phyloP scores from a whole-genome alignment of 2,888 invertebrate species.

The Pristionchus exspectatus region DNA sequence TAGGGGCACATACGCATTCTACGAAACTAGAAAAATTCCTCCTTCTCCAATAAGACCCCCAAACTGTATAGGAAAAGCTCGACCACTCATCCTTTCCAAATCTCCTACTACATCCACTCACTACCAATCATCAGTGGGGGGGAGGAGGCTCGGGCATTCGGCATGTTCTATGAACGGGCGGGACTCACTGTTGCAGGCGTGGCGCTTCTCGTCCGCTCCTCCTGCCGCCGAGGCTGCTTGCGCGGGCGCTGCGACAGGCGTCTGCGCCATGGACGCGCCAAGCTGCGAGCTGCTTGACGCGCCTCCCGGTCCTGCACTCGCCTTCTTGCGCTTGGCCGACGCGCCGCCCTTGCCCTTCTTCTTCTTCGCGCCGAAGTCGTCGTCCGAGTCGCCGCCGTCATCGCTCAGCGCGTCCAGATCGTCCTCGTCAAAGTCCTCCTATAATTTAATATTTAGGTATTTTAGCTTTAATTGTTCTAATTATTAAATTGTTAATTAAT shows the following conservation, averaged over 20 bases:
- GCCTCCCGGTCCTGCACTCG: conserved; percentile 32
- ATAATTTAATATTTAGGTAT: no score
- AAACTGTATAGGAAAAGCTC: background rate
- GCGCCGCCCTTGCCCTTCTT: conserved; percentile 60
- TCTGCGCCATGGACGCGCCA: background rate
- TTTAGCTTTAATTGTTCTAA: no score
- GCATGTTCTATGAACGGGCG: background rate
- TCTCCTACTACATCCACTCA: background rate
- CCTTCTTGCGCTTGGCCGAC: conserved; percentile 58
- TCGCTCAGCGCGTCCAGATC: conserved; percentile 66
- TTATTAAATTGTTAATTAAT: no score
- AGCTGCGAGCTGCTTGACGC: background rate
- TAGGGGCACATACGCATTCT: background rate
- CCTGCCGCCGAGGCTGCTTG: conserved; percentile 38
- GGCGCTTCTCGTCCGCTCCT: conserved; percentile 61
- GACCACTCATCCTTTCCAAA: background rate
- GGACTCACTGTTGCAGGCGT: conserved; percentile 66
- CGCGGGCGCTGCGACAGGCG: background rate
- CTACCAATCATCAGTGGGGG: background rate
- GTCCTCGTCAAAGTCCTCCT: conserved; percentile 60
- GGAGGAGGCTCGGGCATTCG: background rate
- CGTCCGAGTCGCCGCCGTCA: conserved; percentile 66
- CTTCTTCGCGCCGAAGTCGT: conserved; percentile 73
- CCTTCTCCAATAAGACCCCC: no score
- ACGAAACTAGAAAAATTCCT: background rate